Evolutionary conservation across 2,113 vertebrate species (phyloP), one percentile per base, ranked within the genome.

Genomic region (Setophaga coronata): DNA sequence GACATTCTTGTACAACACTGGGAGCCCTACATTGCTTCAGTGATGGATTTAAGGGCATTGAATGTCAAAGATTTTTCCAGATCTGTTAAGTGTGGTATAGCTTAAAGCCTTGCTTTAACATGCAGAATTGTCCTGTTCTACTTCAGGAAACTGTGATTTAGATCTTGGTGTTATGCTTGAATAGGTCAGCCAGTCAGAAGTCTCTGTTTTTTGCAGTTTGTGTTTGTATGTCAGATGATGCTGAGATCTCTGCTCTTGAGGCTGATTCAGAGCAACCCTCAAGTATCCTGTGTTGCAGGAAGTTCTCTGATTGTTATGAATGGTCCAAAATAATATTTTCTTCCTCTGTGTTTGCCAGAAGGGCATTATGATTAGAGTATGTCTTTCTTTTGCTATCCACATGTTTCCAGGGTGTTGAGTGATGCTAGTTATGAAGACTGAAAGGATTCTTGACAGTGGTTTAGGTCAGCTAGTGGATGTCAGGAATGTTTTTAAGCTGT

Each of bases 1-100:
- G 76, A 40, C 12, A 1, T 47, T 66, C 47, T 50, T 5, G 0
- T 51, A 3, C 7, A 2, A 8, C 2, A 18, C 53, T 61, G 48
- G 26, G 26, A 70, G n/a, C 29, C 40, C n/a, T 77, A 10, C 12
- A 1, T 54, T 80, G 51, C 76, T 74, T 80, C 7, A 19, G 10
- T 4, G 18, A 3, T 1, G 1, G 21, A 25, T 57, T 85, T 61
- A 53, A 82, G 40, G 42, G 38, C 13, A 1, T 26, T 73, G 42
- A 47, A 38, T 36, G 29, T 70, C 21, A 74, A 7, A 57, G 54
- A 23, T 48, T 64, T 83, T 92, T 78, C 45, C 34, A 23, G 60
- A 64, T 18, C 53, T 70, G 33, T 77, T 31, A 45, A 67, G 16
- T 69, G 67, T 92, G 18, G 21, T 80, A 8, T 21, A 47, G n/a